Conservation (phyloP, 2,113 vertebrate species). For the Abramis brama region DNA sequence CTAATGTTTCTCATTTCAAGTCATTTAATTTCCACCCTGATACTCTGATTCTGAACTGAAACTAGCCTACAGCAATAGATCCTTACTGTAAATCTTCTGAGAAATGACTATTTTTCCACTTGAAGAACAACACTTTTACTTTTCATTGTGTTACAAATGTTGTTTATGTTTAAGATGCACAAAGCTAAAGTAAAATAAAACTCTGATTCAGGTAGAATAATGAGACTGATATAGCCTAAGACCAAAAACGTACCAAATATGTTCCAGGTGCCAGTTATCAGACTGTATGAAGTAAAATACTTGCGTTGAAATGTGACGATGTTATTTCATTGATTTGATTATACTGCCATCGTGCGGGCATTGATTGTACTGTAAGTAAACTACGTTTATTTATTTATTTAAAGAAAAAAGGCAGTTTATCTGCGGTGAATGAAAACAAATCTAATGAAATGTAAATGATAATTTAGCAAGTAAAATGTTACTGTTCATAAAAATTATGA, state of each 20-base stretch:
- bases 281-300: no score
- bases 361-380: neutral
- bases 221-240: neutral
- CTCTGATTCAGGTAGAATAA: neutral
- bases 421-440: neutral
- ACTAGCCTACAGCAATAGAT: neutral
- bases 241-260: neutral
- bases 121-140: neutral
- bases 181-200: neutral
- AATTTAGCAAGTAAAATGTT: neutral
- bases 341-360: conserved; percentile 65
- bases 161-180: neutral
- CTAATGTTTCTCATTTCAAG: no score
- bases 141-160: neutral
- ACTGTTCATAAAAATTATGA: neutral
- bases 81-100: neutral
- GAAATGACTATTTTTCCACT: neutral
- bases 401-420: neutral
- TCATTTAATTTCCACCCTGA: neutral
- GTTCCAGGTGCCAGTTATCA: no score
- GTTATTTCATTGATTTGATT: conserved; percentile 25
- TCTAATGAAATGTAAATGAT: neutral
- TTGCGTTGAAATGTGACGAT: neutral
- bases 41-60: neutral
- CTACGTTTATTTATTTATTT: neutral